Conservation (phyloP, 1,140 invertebrate species). For the Drosophila mojavensis region DNA sequence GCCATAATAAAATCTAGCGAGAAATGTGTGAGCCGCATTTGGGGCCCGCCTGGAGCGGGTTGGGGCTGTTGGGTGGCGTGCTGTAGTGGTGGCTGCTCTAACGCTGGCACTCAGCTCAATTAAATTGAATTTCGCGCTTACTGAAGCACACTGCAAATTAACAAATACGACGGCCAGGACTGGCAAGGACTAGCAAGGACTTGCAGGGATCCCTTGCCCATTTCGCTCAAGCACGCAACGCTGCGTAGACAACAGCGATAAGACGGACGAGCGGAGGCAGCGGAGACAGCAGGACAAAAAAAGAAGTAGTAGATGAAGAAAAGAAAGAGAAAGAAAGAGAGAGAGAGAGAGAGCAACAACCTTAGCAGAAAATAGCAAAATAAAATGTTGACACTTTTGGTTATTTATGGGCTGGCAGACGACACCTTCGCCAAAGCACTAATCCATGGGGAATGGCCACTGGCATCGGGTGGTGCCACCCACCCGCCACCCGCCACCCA, state of each 20-base stretch:
- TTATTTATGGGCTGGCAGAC: conserved; percentile 76
- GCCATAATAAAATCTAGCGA: conserved; percentile 78
- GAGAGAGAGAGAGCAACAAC: conserved; percentile 30
- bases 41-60: conserved; percentile 9
- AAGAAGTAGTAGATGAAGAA: not conserved
- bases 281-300: not conserved
- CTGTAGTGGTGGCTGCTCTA: conserved; percentile 8
- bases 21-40: conserved; percentile 70
- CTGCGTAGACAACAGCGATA: conserved; percentile 54
- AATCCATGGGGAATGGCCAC: conserved; percentile 69
- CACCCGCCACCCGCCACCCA: conserved; percentile 14
- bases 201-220: conserved; percentile 57
- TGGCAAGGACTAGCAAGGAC: conserved; percentile 44
- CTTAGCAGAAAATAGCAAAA: conserved; percentile 77
- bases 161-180: conserved; percentile 60
- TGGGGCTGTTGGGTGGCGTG: not conserved
- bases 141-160: conserved; percentile 82
- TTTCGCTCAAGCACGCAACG: conserved; percentile 79
- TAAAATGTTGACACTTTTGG: conserved; percentile 82
- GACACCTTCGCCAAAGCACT: conserved; percentile 69
- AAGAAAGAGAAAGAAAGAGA: not conserved
- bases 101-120: conserved; percentile 78
- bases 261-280: conserved; percentile 8
- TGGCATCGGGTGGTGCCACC: conserved; percentile 7
- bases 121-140: conserved; percentile 83